Evolutionary conservation across 2,113 vertebrate genomes (phyloP).

Genomic region (Mesoclemmys tuberculata): DNA sequence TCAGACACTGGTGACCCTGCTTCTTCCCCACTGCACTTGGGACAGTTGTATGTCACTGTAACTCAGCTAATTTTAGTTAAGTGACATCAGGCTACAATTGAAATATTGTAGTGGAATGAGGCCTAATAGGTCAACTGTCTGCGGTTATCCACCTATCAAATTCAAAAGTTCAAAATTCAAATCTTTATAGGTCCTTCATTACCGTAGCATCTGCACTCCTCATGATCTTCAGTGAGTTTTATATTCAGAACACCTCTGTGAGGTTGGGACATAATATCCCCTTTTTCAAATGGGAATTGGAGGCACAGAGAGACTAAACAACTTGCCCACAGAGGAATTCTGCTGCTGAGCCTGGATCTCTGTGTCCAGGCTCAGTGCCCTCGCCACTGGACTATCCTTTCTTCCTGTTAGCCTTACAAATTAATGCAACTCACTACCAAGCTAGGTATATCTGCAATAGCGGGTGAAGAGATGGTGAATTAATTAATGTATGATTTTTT

Average conservation of each 20-base stretch:
- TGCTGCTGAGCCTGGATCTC: neutral
- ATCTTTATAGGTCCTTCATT: neutral
- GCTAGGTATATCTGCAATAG: neutral
- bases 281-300: neutral
- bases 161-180: neutral
- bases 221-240: neutral
- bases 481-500: neutral
- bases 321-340: neutral
- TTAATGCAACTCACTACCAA: neutral
- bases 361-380: neutral
- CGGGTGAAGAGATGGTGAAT: neutral
- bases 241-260: neutral
- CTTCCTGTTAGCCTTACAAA: neutral
- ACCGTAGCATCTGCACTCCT: too few species aligned
- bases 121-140: neutral
- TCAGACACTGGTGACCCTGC: neutral
- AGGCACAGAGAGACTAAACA: neutral
- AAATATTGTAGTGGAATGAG: neutral
- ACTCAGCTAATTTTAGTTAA: neutral
- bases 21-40: neutral
- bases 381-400: neutral
- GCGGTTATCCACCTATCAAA: neutral
- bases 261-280: neutral
- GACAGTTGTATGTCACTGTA: neutral
- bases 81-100: neutral